Evolutionary conservation across 2,888 invertebrate species (phyloP), one percentile per base, ranked within the genome.

Genomic region (Ophioninae sp.): DNA sequence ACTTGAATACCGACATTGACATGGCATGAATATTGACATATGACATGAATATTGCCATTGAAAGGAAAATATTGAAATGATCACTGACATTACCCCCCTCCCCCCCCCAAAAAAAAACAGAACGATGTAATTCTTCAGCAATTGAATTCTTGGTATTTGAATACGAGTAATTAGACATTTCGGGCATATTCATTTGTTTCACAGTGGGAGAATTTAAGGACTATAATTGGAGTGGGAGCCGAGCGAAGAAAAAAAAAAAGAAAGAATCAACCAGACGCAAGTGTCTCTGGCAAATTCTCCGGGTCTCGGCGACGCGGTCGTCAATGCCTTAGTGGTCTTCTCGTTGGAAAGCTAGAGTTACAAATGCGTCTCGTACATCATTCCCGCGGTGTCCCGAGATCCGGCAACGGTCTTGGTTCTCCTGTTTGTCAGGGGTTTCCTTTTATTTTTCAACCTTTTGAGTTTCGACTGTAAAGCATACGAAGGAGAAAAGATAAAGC

Each of bases 341-440:
- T 73, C 65, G 21, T 72, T 41, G 76, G 80, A 79, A 80, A 79
- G 85, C 81, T 80, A 50, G 85, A 87, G 88, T 89, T 88, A 88
- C 88, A 88, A 89, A 89, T 89, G 89, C 88, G 87, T 87, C 87
- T 86, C 89, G 87, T 89, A 88, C 87, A 88, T 89, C 89, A 89
- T 89, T 87, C 86, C 74, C 65, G 39, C 64, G 39, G 62, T 72
- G 44, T 65, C 39, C 23, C 23, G 65, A 50, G 41, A 68, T 79
- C 56, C 77, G 76, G 75, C 72, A 76, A 72, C 68, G 68, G 73
- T 78, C 57, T 77, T 67, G 67, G 70, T 73, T 61, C 70, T 78
- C 69, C 65, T 62, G 39, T 21, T 59, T 59, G 39, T 61, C 59
- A 10, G 39, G 17, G 76, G 13, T 30, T 13, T 70, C 37, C 56